Percentiles rank a stretch among this genome's conserved stretches.
phyloP scores from a whole-genome alignment of 2,113 vertebrate species.

The Urocitellus parryii region DNA sequence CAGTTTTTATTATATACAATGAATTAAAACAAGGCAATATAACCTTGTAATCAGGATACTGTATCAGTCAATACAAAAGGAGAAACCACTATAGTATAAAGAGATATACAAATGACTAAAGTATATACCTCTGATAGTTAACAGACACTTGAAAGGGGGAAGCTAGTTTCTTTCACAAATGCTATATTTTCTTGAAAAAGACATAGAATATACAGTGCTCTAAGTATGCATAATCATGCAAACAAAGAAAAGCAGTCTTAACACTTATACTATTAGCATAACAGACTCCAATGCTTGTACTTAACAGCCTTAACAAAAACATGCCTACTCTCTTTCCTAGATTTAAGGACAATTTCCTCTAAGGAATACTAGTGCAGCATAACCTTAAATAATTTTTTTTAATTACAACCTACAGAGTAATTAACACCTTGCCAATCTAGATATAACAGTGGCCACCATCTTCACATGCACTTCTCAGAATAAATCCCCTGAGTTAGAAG shows the following conservation, averaged over 20 bases:
- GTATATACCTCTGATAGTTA: constrained; percentile 79
- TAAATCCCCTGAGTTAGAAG: constrained; percentile 26
- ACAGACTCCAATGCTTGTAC: constrained; percentile 82
- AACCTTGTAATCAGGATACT: constrained; percentile 73
- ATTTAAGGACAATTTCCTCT: constrained; percentile 71
- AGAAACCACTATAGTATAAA: constrained; percentile 84
- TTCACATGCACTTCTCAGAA: constrained; percentile 71
- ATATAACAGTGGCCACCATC: constrained; percentile 68
- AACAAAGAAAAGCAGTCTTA: constrained; percentile 70
- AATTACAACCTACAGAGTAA: constrained; percentile 84
- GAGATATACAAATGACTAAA: constrained; percentile 84
- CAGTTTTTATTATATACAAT: constrained; percentile 80
- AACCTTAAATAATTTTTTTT: constrained; percentile 79
- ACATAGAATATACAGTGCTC: constrained; percentile 77
- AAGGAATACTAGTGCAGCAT: constrained; percentile 81
- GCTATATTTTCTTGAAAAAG: constrained; percentile 73
- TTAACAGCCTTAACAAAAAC: constrained; percentile 84
- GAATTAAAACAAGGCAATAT: constrained; percentile 82
- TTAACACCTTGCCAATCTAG: constrained; percentile 81
- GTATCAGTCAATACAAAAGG: constrained; percentile 78
- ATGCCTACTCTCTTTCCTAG: constrained; percentile 82
- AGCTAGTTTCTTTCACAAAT: constrained; percentile 52
- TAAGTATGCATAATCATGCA: constrained; percentile 73
- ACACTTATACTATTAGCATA: constrained; percentile 82
- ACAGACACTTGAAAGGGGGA: constrained; percentile 74